Evolutionary conservation across 1,140 invertebrate species (phyloP), one percentile per base, ranked within the genome.

Genomic region (Mactra quadrangularis): DNA sequence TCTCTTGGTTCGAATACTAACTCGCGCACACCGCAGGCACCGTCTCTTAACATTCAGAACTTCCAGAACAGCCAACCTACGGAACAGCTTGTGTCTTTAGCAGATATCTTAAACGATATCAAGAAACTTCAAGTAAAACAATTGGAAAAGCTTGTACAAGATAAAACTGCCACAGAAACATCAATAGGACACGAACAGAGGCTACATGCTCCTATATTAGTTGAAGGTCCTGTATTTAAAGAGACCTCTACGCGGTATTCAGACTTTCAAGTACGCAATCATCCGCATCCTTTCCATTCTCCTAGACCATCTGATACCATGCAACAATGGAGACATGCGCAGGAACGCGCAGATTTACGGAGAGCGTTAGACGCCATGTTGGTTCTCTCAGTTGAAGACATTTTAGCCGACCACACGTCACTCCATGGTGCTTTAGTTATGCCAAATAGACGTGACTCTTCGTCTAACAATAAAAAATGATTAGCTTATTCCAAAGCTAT

Each of bases 81-180:
- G 15, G 64, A 68, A n/a, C 38, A 68, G 6, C 27, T 50, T 41
- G 17, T 68, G 15, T 68, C 64, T 17, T 41, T 68, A 38, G 41
- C 64, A 29, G 64, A 68, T 50, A 68, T 68, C 19, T 41, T 68
- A 29, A 68, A 68, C 15, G 41, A 68, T 33, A 68, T 68, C 25
- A 68, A 41, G 27, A 38, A 41, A 29, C 47, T 68, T n/a, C 64
- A 68, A 41, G n/a, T n/a, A n/a, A n/a, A n/a, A n/a, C n/a, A n/a
- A n/a, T n/a, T n/a, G n/a, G n/a, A n/a, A n/a, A n/a, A n/a, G n/a
- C n/a, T n/a, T n/a, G n/a, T n/a, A n/a, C n/a, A n/a, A n/a, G n/a
- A n/a, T n/a, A n/a, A n/a, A n/a, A n/a, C n/a, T n/a, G n/a, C n/a
- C n/a, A n/a, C n/a, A n/a, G n/a, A n/a, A n/a, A n/a, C n/a, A n/a